Conservation (phyloP, 2,797 vertebrate genomes). For the Acanthornis magna region DNA sequence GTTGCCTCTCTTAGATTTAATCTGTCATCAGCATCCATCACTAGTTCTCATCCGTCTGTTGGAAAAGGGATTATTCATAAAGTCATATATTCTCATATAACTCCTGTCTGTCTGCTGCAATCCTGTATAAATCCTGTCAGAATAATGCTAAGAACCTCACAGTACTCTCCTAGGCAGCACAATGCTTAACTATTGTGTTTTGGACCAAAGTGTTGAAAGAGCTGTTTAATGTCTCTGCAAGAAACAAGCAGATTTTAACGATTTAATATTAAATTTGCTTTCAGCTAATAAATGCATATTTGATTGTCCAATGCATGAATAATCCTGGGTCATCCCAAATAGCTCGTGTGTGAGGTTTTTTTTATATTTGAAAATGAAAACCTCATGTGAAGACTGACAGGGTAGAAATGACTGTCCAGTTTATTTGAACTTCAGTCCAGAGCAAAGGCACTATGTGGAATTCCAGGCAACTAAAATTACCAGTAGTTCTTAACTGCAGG, state of each 20-base stretch:
- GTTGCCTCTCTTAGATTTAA: too few relatives aligned
- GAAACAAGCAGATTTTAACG: background rate
- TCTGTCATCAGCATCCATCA: fast-evolving
- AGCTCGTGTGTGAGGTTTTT: fast-evolving
- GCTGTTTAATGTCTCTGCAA: background rate
- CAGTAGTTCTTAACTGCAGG: background rate
- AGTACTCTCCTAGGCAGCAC: background rate
- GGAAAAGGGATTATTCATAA: background rate
- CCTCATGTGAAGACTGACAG: fast-evolving
- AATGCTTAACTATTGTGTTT: background rate
- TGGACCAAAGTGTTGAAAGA: background rate
- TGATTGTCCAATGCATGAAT: too few relatives aligned
- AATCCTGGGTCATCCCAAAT: background rate
- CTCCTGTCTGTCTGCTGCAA: fast-evolving
- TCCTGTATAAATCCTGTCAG: too few relatives aligned
- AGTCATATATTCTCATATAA: fast-evolving
- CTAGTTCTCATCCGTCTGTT: fast-evolving
- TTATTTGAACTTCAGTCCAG: background rate
- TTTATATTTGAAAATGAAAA: background rate
- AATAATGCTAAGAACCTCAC: background rate
- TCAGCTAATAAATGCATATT: background rate
- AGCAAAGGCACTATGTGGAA: background rate
- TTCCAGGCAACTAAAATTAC: background rate
- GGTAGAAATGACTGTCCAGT: fast-evolving
- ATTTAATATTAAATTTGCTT: background rate